Percentiles rank a stretch among this genome's conserved stretches.
These are phyloP conservation scores for Batillaria attramentaria DNA, from an alignment of 1,140 invertebrate genomes.

Conservation along the genomic window DNA sequence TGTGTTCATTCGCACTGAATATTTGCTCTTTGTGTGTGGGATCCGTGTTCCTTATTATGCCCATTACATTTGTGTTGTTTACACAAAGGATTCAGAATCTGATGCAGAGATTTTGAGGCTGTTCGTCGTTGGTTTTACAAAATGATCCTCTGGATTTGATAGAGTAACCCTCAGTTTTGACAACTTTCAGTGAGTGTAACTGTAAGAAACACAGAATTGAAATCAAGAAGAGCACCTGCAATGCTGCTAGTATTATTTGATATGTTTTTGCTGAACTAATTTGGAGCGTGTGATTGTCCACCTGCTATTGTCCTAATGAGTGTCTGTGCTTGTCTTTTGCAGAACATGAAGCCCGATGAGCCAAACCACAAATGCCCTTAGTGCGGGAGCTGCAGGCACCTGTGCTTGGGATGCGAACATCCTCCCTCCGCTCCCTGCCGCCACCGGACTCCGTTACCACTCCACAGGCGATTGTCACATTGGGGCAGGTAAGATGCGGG, in stretches of 20 bases:
- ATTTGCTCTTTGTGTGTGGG: no score
- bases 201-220: no score
- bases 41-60: no score
- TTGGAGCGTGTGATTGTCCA: neutral
- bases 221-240: no score
- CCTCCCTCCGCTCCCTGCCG: slow-evolving; percentile 46
- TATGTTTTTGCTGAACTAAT: neutral
- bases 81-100: no score
- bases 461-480: slow-evolving; percentile 49
- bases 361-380: neutral
- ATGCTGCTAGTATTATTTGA: neutral
- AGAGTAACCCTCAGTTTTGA: no score
- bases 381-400: neutral
- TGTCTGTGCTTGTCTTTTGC: neutral
- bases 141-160: no score
- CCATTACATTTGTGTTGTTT: no score
- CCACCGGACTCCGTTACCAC: slow-evolving; percentile 36
- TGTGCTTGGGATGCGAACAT: slow-evolving; percentile 41
- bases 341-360: slow-evolving; percentile 18
- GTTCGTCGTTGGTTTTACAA: no score
- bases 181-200: no score
- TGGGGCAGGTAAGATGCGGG: slow-evolving; percentile 61
- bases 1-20: no score
- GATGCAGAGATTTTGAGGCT: no score
- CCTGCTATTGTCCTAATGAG: neutral